Percentiles rank a stretch among this genome's conserved stretches.
Conservation (phyloP, 2,797 vertebrate species). For the Sebastes aleutianus region DNA sequence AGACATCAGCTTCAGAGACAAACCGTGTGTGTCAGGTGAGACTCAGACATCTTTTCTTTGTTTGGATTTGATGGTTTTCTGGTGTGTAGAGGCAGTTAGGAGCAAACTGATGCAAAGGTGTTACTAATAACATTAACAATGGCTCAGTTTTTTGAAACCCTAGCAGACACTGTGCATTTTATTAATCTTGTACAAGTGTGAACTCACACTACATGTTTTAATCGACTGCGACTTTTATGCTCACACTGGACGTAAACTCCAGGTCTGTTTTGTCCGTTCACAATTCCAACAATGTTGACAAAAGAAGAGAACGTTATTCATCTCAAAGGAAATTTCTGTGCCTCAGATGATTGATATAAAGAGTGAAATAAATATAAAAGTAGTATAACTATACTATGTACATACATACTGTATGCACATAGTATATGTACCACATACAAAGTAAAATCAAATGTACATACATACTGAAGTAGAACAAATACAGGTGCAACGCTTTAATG, state of each 20-base stretch:
- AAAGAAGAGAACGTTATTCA: neutral
- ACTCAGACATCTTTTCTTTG: neutral
- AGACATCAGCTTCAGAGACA: slow-evolving; percentile 72
- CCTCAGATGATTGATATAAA: neutral
- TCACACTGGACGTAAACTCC: neutral
- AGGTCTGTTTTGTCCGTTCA: neutral
- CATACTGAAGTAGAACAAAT: neutral
- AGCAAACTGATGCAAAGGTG: neutral
- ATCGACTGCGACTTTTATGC: too few species aligned
- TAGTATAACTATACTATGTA: neutral
- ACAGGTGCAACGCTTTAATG: neutral
- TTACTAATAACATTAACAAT: neutral
- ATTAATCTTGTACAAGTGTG: neutral
- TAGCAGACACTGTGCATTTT: too few species aligned
- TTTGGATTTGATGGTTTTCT: neutral
- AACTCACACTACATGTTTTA: neutral
- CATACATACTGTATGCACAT: neutral
- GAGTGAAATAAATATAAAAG: neutral
- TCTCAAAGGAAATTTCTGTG: neutral
- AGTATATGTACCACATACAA: neutral
- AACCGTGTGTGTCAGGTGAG: slow-evolving; percentile 73
- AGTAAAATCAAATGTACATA: neutral
- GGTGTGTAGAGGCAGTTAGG: neutral
- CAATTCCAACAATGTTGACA: neutral
- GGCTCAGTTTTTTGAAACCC: too few species aligned